A percentile compares a stretch with the other conserved stretches of the same genome.
Conservation (phyloP, 2,888 invertebrate species). For the Drosophila algonquin region DNA sequence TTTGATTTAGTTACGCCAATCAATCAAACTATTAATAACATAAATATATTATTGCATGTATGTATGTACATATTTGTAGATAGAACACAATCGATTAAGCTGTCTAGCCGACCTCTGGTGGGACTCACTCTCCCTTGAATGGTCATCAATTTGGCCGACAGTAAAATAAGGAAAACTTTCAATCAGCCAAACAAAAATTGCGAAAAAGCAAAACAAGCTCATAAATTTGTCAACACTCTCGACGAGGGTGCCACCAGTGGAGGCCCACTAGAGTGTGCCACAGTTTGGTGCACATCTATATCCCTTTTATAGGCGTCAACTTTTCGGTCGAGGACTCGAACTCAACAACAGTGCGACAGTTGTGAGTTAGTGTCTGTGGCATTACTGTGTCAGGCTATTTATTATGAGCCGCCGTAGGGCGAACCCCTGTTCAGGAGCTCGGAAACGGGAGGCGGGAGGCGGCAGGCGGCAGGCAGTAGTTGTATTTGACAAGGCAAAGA, state of each 20-base stretch:
- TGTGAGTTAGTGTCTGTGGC: constrained; percentile 66
- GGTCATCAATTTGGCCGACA: constrained; percentile 54
- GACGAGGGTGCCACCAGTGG: constrained; percentile 47
- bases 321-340: constrained; percentile 49
- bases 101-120: constrained; percentile 18
- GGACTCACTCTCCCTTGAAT: constrained; percentile 20
- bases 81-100: constrained; percentile 33
- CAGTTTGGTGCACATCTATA: constrained; percentile 40
- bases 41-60: constrained; percentile 13
- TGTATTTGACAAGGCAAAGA: constrained; percentile 42
- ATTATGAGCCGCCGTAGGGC: constrained; percentile 41
- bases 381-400: constrained; percentile 54
- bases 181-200: constrained; percentile 63
- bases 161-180: constrained; percentile 56
- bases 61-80: neutral
- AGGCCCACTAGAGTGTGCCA: constrained; percentile 1
- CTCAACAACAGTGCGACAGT: constrained; percentile 55
- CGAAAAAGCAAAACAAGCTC: constrained; percentile 67
- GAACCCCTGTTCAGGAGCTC: constrained; percentile 14
- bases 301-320: constrained; percentile 64
- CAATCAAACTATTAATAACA: constrained; percentile 29
- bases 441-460: neutral
- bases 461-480: constrained; percentile 1
- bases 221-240: constrained; percentile 75
- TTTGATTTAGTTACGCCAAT: constrained; percentile 12